Base-by-base conservation (phyloP, 1,140 invertebrate genomes). In the Bombus impatiens region DNA sequence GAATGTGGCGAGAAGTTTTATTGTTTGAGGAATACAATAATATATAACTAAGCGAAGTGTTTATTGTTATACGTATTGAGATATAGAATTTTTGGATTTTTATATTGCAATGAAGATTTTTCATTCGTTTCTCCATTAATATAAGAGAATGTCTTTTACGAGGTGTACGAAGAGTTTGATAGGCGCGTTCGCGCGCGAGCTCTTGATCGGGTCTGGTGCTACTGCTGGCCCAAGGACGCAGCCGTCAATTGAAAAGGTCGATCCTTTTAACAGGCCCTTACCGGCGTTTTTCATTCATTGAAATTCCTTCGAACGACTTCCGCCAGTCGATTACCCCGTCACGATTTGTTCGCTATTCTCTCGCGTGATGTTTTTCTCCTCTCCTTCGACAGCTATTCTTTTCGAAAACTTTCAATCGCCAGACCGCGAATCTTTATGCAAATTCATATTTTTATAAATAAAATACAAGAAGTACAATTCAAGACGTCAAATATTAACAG, bases 181-280 rank as follows among this genome's bases (percentile, higher is more conserved):
- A 37, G n/a, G 35, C 15, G 37, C 53, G 25, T 53, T 76, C 47
- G 35, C 47, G 40, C 53, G 40, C 65, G 79, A 57, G 78, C 40
- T 57, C 80, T 82, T 86, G 47, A 53, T 82, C 47, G 65, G 77
- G 80, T 78, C 81, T 47, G 78, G 2, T 18, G 65, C 37, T 32
- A 65, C 22, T 18, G 35, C 59, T 78, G 87, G 75, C 87, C 91
- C 94, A 94, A 94, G 93, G 94, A 94, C 93, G 88, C 84, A n/a
- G 70, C 75, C 88, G 92, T 94, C 91, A 93, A 95, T 95, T 95
- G 94, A 94, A 93, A 94, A 95, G 94, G 92, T 95, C 93, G 93
- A 94, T 94, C 91, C 90, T 95, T 95, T 95, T 94, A 94, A 94
- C 68, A 84, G 92, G 89, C 90, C 91, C 92, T 94, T 89, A 77